Evolutionary conservation across 2,113 vertebrate species (phyloP), one percentile per base, ranked within the genome.

Genomic region (Dermatemys mawii): DNA sequence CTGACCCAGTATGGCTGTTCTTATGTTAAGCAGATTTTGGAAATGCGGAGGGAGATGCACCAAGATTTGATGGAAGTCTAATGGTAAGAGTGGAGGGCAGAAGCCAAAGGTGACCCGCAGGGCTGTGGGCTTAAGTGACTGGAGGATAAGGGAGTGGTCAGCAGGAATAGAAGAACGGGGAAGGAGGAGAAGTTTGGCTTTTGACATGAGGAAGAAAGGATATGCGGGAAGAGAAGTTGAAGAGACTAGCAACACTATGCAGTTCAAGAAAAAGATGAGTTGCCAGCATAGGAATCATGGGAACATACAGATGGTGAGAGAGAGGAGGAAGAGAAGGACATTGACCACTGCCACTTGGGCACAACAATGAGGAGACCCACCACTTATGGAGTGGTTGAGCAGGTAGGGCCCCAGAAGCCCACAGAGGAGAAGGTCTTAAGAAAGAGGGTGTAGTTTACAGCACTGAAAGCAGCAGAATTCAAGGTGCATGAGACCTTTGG

Each of bases 341-440:
- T 14, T 46, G 24, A 75, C 21, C 11, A 41, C 41, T 83, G 49
- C 0, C 0, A 51, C n/a, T 73, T 1, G 0, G 1, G 17, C 19
- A 38, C 63, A 67, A 67, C 35, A n/a, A 35, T 67, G 0, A 35
- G 29, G 2, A 1, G 5, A 22, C 32, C n/a, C 38, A 81, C n/a
- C 2, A 0, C 57, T 78, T 48, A 46, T 67, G n/a, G 24, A 75
- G 41, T 44, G 41, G 38, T 75, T 75, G 73, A 24, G 12, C 73
- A 75, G 41, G 41, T 26, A 5, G 73, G 73, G n/a, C 0, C 1
- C 73, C 35, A 90, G 79, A 89, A 70, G 38, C 50, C 57, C 76
- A 11, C 60, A 35, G 46, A 21, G 84, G 48, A 90, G 9, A 57
- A 49, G 35, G 4, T 54, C 89, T 93, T 84, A 41, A 79, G 78